Evolutionary conservation across 1,140 invertebrate species (phyloP).

Genomic region (Bombus sylvicola): DNA sequence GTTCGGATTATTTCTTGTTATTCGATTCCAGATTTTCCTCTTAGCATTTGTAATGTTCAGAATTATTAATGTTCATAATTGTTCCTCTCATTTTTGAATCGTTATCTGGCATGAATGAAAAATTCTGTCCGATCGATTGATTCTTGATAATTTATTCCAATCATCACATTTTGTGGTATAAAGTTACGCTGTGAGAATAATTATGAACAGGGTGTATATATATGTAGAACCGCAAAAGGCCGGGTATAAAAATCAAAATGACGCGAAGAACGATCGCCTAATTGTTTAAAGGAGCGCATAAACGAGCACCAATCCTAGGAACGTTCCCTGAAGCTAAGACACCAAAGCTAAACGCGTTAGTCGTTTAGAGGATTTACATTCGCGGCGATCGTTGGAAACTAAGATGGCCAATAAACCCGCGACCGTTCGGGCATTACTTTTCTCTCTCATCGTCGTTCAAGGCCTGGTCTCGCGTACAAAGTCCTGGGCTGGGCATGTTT

Average conservation of each 20-base stretch:
- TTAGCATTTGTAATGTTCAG: too few relatives aligned
- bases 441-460: constrained; percentile 32
- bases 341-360: neutral
- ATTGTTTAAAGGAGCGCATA: neutral
- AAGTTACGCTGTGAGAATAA: neutral
- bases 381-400: constrained; percentile 1
- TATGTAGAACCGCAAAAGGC: neutral
- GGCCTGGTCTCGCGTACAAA: constrained; percentile 25
- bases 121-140: too few relatives aligned
- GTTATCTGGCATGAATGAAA: too few relatives aligned
- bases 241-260: neutral
- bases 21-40: too few relatives aligned
- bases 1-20: too few relatives aligned
- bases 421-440: constrained; percentile 31
- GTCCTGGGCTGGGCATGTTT: constrained; percentile 18
- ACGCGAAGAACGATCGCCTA: neutral
- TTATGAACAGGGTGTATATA: too few relatives aligned
- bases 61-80: too few relatives aligned
- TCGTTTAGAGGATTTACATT: constrained; percentile 29
- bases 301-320: neutral
- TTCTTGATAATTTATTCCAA: too few relatives aligned
- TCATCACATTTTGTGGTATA: too few relatives aligned
- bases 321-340: neutral
- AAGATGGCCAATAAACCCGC: constrained; percentile 39
- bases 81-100: too few relatives aligned